Conservation (phyloP, 2,888 invertebrate species). For the Polyploca ridens region DNA sequence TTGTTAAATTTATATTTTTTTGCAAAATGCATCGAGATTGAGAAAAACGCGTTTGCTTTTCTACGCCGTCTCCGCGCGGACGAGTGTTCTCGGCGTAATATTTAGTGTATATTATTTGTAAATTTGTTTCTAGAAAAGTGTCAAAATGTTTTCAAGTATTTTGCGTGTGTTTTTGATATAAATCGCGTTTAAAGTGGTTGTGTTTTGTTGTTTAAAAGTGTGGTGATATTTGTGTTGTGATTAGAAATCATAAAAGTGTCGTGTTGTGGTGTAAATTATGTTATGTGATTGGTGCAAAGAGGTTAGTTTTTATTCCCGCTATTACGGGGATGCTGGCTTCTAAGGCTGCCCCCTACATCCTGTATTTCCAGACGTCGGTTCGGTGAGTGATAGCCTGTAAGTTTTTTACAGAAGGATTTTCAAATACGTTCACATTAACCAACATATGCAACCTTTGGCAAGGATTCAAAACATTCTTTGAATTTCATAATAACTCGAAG, state of each 20-base stretch:
- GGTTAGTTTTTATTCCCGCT: constrained; percentile 83
- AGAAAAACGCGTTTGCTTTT: constrained; percentile 54
- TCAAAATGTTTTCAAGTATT: constrained; percentile 74
- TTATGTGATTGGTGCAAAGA: constrained; percentile 60
- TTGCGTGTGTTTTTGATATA: constrained; percentile 51
- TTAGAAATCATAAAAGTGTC: constrained; percentile 24
- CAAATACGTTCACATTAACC: constrained; percentile 45
- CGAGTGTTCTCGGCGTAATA: constrained; percentile 31
- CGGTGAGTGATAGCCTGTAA: constrained; percentile 80
- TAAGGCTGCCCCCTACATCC: constrained; percentile 30
- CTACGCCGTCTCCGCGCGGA: constrained; percentile 27
- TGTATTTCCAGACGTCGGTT: constrained; percentile 63
- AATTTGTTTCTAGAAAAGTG: constrained; percentile 46
- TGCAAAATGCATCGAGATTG: constrained; percentile 63
- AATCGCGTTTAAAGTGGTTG: constrained; percentile 26
- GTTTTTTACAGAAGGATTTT: constrained; percentile 62
- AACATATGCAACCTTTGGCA: background rate
- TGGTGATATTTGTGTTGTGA: constrained; percentile 24
- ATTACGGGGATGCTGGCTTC: constrained; percentile 49
- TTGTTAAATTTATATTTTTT: constrained; percentile 45
- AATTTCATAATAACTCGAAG: constrained; percentile 11
- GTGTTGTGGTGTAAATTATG: constrained; percentile 37
- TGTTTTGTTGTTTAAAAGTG: constrained; percentile 25
- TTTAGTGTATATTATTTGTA: constrained; percentile 39
- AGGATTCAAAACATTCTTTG: constrained; percentile 15